Conservation (phyloP, 2,113 vertebrate genomes). For the Ictalurus furcatus region DNA sequence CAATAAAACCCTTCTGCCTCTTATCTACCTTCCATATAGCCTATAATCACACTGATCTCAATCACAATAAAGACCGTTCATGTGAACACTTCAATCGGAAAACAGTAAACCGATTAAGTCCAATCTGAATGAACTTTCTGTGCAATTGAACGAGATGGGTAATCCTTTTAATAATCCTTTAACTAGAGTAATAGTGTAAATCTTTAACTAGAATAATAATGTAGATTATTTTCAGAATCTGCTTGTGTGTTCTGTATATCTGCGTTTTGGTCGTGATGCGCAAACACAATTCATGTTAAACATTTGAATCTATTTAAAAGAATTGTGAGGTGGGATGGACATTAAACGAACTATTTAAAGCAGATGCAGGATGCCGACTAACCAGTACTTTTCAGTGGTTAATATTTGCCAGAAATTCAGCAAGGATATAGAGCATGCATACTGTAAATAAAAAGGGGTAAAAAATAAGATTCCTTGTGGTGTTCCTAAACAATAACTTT, state of each 20-base stretch:
- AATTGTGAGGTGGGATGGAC: not conserved
- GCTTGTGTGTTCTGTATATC: not conserved
- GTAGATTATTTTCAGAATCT: not conserved
- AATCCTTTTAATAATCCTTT: not conserved
- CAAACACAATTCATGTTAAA: not conserved
- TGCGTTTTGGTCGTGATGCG: not conserved
- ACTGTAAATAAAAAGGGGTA: not conserved
- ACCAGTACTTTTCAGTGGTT: not conserved
- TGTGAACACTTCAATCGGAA: not conserved
- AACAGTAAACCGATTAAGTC: not conserved
- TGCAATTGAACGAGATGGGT: not conserved
- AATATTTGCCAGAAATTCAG: not conserved
- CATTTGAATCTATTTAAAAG: not conserved
- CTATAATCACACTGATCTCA: not conserved
- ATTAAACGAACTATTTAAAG: not conserved
- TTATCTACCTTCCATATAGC: not conserved
- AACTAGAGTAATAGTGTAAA: not conserved
- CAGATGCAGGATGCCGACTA: not conserved
- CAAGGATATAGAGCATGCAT: not conserved
- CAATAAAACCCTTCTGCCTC: not conserved
- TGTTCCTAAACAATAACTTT: not conserved
- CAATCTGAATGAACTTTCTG: not conserved
- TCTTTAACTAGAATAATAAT: too few relatives aligned
- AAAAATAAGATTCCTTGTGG: not conserved
- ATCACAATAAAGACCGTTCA: not conserved